These are phyloP conservation scores for Eustalomyia histrio DNA, from an alignment of 2,888 invertebrate genomes.

Conservation along the genomic window DNA sequence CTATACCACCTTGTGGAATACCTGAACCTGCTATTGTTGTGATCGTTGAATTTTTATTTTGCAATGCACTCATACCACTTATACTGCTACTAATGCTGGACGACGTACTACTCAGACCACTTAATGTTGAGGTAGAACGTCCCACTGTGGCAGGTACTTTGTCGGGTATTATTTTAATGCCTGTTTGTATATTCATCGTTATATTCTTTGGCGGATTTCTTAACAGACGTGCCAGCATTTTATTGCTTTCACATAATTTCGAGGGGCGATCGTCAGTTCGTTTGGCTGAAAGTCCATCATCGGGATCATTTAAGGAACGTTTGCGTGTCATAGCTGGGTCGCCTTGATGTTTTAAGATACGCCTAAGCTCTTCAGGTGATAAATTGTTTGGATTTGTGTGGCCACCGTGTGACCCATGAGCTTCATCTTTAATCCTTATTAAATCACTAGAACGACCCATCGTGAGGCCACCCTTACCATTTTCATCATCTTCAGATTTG, in stretches of 20 bases:
- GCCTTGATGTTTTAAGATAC: slow-evolving; percentile 77
- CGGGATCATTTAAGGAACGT: slow-evolving; percentile 83
- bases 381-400: slow-evolving; percentile 72
- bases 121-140: slow-evolving; percentile 72
- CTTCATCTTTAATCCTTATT: slow-evolving; percentile 81
- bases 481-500: slow-evolving; percentile 88
- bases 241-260: slow-evolving; percentile 89
- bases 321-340: slow-evolving; percentile 81
- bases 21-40: slow-evolving; percentile 67
- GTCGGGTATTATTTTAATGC: slow-evolving; percentile 79
- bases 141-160: slow-evolving; percentile 76
- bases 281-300: slow-evolving; percentile 80
- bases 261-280: slow-evolving; percentile 81
- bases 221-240: slow-evolving; percentile 90
- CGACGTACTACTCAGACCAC: slow-evolving; percentile 80
- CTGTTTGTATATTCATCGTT: slow-evolving; percentile 76
- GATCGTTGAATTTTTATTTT: slow-evolving; percentile 73
- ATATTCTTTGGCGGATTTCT: slow-evolving; percentile 87
- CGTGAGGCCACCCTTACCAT: slow-evolving; percentile 79
- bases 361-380: slow-evolving; percentile 78
- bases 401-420: slow-evolving; percentile 73
- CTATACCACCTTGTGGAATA: slow-evolving; percentile 11
- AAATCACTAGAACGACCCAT: slow-evolving; percentile 80
- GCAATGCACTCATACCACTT: slow-evolving; percentile 69
- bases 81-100: slow-evolving; percentile 49